Base-by-base conservation (phyloP, 1,140 invertebrate species). In the Zaprionus kolodkinae region DNA sequence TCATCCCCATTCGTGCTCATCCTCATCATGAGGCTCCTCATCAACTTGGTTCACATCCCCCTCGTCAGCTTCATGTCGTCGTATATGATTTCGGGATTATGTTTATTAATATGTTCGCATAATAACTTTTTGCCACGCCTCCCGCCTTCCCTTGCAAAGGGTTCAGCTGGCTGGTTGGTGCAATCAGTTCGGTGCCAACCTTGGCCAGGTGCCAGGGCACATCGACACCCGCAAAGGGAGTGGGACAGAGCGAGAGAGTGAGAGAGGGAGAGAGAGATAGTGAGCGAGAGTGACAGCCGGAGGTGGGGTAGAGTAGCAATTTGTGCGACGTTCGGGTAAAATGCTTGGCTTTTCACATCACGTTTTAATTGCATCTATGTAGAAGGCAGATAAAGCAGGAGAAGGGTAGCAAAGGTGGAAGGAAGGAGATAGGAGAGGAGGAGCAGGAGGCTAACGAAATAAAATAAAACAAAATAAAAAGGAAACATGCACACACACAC, bases 61-160 rank as follows among this genome's bases (percentile, higher is more conserved):
- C 50, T 57, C 66, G 52, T 36, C 54, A 72, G 43, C 63, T 52
- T 40, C 70, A 72, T 61, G 67, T 60, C 48, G 63, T 57, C 67
- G 78, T 78, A 65, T 82, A 82, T 84, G 72, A 73, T 73, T 78
- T 80, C 71, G 17, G 63, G 63, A 72, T 72, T 72, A 59, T 66
- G 55, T 66, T 60, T 70, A 63, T 63, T 62, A 56, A 70, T 70
- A 63, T 70, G 50, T 61, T 63, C 36, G 17, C 40, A 63, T 33
- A 63, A 70, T 43, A 69, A 27, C 60, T 63, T 56, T 45, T 35
- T 3, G 13, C 11, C 21, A 21, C 5, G 15, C 25, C 13, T 7
- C 48, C 9, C 11, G 3, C 35, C 1, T 7, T 25, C 2, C 33
- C 45, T n/a, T 54, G 35, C n/a, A 63, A 70, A 50, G 45, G 67